These are phyloP conservation scores for Bicyclus anynana DNA, from an alignment of 1,140 invertebrate species.

Conservation along the genomic window DNA sequence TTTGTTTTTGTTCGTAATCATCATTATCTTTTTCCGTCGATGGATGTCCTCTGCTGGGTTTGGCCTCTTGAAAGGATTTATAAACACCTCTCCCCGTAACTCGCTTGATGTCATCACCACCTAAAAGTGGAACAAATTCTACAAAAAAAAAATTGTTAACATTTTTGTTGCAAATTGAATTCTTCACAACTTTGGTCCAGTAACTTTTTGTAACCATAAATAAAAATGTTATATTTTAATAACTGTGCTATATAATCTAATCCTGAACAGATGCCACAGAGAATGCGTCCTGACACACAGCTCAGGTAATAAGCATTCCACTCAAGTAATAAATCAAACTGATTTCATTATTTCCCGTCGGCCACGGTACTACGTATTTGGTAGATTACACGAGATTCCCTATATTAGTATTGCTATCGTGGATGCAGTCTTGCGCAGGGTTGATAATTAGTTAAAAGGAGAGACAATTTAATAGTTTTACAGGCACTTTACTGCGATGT, in stretches of 20 bases:
- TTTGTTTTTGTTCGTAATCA: too few species aligned
- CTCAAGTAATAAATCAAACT: slow-evolving; percentile 65
- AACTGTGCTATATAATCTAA: slow-evolving; percentile 29
- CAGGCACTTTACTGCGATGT: background rate
- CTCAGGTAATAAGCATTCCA: slow-evolving; percentile 64
- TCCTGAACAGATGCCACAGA: slow-evolving; percentile 36
- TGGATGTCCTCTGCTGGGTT: too few species aligned
- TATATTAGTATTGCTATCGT: slow-evolving; percentile 34
- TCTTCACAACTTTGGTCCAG: too few species aligned
- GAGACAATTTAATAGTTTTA: background rate
- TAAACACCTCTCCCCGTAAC: too few species aligned
- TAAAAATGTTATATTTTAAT: background rate
- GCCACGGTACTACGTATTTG: slow-evolving; percentile 32
- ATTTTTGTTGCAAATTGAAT: too few species aligned
- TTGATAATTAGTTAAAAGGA: slow-evolving; percentile 3
- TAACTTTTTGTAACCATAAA: too few species aligned
- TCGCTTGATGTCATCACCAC: too few species aligned
- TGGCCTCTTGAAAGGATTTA: too few species aligned
- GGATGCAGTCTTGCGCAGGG: slow-evolving; percentile 17
- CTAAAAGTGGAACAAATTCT: too few species aligned
- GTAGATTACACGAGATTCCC: slow-evolving; percentile 40
- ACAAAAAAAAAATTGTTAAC: too few species aligned
- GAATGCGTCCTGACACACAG: slow-evolving; percentile 45
- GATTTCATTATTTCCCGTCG: slow-evolving; percentile 61
- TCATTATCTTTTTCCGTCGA: too few species aligned